Base-by-base conservation (phyloP, 1,140 invertebrate genomes). In the Halotydeus destructor region DNA sequence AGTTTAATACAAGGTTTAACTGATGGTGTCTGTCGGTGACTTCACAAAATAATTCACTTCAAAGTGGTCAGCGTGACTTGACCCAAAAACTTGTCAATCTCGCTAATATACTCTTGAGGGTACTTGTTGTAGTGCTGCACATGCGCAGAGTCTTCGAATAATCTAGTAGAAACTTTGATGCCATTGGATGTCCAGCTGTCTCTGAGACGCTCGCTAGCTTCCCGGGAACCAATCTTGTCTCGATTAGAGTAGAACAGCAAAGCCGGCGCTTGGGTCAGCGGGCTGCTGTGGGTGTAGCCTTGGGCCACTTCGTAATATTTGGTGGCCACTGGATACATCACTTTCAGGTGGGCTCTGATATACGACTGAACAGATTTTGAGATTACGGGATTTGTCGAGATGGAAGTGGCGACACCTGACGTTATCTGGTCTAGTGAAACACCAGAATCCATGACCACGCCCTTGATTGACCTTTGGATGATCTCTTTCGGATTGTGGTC, bases 141-240 rank as follows among this genome's bases (percentile, higher is more conserved):
- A 58, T 89, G 84, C 3, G 74, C 71, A 1, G 82, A 83, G 39
- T 74, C 67, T 26, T 79, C 72, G 69, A 76, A 88, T 57, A 74
- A 74, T 52, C 82, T 81, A 54, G 72, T 69, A 6, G 71, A 72
- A 3, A 76, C 74, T 69, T 80, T 64, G 14, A 60, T 46, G 5
- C 55, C 56, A 5, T 45, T 40, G 1, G 33, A n/a, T 5, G 45
- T 38, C 76, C 76, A 80, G 30, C 58, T 63, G 33, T 75, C 66
- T 41, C 65, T 67, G 1, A 78, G 71, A 41, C 58, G 59, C 37
- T 69, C 59, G 54, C 81, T 82, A 40, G 70, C 72, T 5, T 56
- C 48, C 32, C 72, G 64, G 1, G 72, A 66, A 5, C 78, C 78
- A 22, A 86, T 72, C 12, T 72, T 72, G 62, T 88, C 83, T 30